Evolutionary conservation across 2,888 invertebrate genomes (phyloP), one percentile per base, ranked within the genome.

Genomic region (Lepidochrysops patricia): DNA sequence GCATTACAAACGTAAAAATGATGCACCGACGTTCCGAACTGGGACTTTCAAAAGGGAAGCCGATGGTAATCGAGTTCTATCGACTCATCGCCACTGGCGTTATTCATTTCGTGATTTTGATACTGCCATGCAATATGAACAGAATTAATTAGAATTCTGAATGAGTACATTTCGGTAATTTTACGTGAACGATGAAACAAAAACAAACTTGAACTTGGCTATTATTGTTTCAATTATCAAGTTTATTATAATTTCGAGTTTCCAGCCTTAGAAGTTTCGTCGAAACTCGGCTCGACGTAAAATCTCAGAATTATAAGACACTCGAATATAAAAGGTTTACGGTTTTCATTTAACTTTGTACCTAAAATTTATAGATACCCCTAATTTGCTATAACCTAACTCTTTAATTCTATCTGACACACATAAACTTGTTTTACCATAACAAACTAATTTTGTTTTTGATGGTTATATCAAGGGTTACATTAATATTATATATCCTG

Each of bases 141-240:
- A 9, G 19, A 43, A 23, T 9, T 43, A 23, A 43, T 43, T 43
- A 4, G 12, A 19, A 43, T 23, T 43, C 43, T 19, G 19, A 43
- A 43, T 19, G 27, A 26, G 27, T 7, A 15, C 27, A 13, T 15
- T 9, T 9, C 19, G 43, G 52, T 27, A 23, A 52, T 52, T 52
- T 13, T 13, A 4, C 19, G 43, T 13, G 6, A 52, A 52, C 13
- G n/a, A 13, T 15, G 26, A 26, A 54, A 54, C 23, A 32, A 32
- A 32, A 54, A 32, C 32, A 54, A 54, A 32, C 4, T 32, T 54
- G 4, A 32, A 32, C 29, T 54, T 32, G 54, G 50, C 50, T 32
- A 32, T 29, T 32, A 54, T 54, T 54, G 32, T 54, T 54, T 54
- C 29, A 29, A 54, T 54, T 54, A 54, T 54, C 15, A 32, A 29